Evolutionary conservation across 2,797 vertebrate species (phyloP).

Genomic region (Tapirus indicus): DNA sequence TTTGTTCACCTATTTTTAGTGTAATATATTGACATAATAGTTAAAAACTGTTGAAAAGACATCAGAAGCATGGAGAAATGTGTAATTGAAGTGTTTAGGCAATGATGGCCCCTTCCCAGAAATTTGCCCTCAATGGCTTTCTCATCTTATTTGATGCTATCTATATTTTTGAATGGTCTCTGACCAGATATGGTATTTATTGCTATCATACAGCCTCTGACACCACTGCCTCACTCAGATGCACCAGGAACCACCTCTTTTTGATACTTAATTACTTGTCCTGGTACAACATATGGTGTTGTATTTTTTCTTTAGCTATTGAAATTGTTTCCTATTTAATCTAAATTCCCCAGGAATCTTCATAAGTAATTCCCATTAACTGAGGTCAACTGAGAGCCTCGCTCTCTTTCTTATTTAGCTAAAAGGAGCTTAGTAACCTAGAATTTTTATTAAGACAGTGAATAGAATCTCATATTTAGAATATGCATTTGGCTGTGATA

Average conservation of each 20-base stretch:
- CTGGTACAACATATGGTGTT: not conserved
- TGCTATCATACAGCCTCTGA: not conserved
- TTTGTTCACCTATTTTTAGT: not conserved
- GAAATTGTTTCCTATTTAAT: not conserved
- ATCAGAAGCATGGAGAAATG: not conserved
- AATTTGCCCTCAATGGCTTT: not conserved
- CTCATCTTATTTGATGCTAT: not conserved
- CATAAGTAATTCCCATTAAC: not conserved
- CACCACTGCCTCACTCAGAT: not conserved
- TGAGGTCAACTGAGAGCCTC: not conserved
- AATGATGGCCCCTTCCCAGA: not conserved
- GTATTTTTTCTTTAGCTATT: not conserved
- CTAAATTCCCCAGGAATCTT: not conserved
- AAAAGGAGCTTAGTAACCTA: not conserved
- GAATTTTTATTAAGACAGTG: not conserved
- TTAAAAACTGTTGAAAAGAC: not conserved
- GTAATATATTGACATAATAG: not conserved
- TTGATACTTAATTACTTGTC: not conserved
- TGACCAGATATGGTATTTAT: not conserved
- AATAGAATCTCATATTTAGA: not conserved
- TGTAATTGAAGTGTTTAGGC: not conserved
- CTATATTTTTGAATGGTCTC: not conserved
- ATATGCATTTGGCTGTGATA: not conserved
- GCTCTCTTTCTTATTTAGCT: not conserved
- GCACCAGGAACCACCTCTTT: not conserved